Evolutionary conservation across 2,797 vertebrate genomes (phyloP).

Genomic region (Eulemur coronatus): DNA sequence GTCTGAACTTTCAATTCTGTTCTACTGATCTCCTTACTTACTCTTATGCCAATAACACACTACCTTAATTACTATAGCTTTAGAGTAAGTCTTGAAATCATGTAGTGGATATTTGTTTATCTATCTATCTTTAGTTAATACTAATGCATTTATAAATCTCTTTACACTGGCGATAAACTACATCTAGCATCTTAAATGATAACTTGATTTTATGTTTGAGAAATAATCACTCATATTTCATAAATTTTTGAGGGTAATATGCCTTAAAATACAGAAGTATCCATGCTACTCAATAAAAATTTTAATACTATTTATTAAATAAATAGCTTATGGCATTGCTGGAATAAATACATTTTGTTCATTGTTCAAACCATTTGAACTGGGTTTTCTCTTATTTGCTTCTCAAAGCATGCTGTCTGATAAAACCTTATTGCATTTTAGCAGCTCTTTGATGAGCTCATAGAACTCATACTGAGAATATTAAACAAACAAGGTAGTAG

Average conservation of each 20-base stretch:
- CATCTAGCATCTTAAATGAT: background rate
- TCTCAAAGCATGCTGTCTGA: background rate
- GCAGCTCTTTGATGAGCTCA: background rate
- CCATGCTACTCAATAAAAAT: background rate
- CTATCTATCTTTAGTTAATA: constrained; percentile 5
- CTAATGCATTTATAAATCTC: background rate
- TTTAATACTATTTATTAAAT: background rate
- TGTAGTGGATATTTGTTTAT: background rate
- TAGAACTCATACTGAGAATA: background rate
- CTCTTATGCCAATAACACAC: background rate
- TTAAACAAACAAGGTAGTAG: constrained; percentile 24
- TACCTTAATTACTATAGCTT: background rate
- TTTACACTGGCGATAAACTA: background rate
- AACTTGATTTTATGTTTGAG: background rate
- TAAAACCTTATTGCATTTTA: constrained; percentile 7
- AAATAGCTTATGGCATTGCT: background rate
- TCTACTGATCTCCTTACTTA: background rate
- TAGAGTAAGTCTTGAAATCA: background rate
- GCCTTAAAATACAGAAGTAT: background rate
- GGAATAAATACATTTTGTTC: background rate
- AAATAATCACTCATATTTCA: constrained; percentile 18
- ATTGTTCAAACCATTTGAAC: background rate
- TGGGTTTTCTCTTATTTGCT: constrained; percentile 13
- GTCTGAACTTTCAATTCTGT: background rate
- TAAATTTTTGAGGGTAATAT: background rate